Base-by-base conservation (phyloP, 2,888 invertebrate species). In the Drosophila bunnanda region DNA sequence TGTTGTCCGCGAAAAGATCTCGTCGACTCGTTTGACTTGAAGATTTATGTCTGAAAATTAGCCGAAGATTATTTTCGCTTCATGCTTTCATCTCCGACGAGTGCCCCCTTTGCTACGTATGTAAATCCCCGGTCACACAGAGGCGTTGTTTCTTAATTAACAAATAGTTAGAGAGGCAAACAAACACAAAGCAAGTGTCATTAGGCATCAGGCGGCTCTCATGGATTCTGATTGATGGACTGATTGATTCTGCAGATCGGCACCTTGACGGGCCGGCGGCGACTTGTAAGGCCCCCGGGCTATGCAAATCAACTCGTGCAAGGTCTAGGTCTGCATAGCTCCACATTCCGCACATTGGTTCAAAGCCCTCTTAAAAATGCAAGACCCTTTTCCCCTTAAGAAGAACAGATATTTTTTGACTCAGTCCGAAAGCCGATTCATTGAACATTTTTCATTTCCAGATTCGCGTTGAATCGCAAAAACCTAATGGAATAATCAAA, bases 261-360 rank as follows among this genome's bases (percentile, higher is more conserved):
- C 54, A 67, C 80, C 86, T 85, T 82, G 78, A 78, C 59, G 41
- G n/a, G 10, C 50, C 38, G 70, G 20, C 67, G 43, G 70, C 75
- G 13, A 70, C 34, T 36, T 75, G 60, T 77, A 78, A 78, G 52
- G 54, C 53, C 28, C 50, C 15, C 36, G 54, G 46, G 69, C 56
- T 76, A 76, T 81, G 79, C 79, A 73, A 71, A 74, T 76, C 64
- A 38, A 64, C 25, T 77, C 73, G 83, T 80, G 88, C 83, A 88
- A 88, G 88, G 83, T 82, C 86, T 82, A 73, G 79, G 75, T 73
- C 77, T 75, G 60, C 64, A 76, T 75, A 65, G 72, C 28, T 59
- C 52, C 20, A 48, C 34, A 17, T 28, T 41, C 43, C 50, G 76
- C 71, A 82, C 88, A 88, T 64, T 82, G 88, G 36, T 4, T 15